Percentiles rank a stretch among this genome's conserved stretches.
phyloP scores from a whole-genome alignment of 2,888 invertebrate species.

The Drosophila prostipennis region DNA sequence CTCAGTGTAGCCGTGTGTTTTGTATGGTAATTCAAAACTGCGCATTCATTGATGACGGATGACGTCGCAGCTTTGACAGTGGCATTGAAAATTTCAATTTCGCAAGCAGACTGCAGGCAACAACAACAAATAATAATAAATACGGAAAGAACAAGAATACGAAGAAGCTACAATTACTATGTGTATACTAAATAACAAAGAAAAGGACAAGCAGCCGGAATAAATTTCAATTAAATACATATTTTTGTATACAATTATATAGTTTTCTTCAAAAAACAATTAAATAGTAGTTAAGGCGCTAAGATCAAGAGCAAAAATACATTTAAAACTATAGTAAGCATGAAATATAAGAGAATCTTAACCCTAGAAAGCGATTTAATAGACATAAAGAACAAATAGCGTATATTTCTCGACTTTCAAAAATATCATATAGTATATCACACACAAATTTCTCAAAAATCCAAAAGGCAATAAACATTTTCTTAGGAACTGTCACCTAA shows the following conservation, averaged over 20 bases:
- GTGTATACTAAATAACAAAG: background rate
- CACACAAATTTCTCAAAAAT: background rate
- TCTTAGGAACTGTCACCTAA: background rate
- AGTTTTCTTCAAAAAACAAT: no score
- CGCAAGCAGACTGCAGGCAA: conserved; percentile 26
- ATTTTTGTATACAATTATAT: background rate
- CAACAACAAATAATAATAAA: conserved; percentile 30
- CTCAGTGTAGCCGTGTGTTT: conserved; percentile 15
- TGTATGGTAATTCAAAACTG: conserved; percentile 37
- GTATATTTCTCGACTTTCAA: no score
- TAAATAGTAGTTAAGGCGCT: no score
- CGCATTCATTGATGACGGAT: conserved; percentile 51
- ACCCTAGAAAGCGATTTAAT: no score
- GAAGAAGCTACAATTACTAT: conserved; percentile 6
- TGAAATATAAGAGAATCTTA: no score
- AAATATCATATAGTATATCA: no score
- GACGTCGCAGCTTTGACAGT: conserved; percentile 61
- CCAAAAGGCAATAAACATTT: background rate
- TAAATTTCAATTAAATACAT: conserved; percentile 1
- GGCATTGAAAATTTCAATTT: conserved; percentile 69
- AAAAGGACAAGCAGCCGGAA: background rate
- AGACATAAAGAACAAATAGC: no score
- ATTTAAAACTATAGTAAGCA: no score
- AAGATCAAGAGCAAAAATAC: no score
- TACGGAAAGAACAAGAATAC: conserved; percentile 9